phyloP scores from a whole-genome alignment of 2,797 vertebrate species.

The Babyrousa celebensis region DNA sequence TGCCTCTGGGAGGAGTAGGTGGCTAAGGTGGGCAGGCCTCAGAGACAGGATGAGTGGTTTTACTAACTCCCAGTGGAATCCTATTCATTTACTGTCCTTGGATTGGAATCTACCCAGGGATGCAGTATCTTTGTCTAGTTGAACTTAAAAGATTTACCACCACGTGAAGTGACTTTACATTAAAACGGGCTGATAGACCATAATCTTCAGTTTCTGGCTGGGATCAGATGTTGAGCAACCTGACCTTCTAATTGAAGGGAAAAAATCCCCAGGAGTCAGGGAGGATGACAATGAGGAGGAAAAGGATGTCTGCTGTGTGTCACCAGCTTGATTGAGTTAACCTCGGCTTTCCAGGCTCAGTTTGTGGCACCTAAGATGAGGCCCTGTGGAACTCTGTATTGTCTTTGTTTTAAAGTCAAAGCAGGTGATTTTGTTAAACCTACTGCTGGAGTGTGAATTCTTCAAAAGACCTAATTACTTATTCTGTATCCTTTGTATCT shows the following conservation, averaged over 20 bases:
- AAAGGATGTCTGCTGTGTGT: neutral
- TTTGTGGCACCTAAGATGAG: neutral
- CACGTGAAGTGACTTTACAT: neutral
- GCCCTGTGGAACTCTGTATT: neutral
- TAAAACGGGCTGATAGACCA: neutral
- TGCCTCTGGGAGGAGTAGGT: neutral
- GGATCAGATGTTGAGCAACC: neutral
- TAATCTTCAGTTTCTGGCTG: conserved; percentile 33
- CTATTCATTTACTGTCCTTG: neutral
- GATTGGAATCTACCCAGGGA: neutral
- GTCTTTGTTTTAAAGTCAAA: conserved; percentile 48
- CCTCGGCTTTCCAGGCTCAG: neutral
- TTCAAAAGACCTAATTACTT: neutral
- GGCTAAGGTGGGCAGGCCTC: neutral
- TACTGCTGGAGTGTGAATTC: conserved; percentile 19
- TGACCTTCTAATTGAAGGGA: neutral
- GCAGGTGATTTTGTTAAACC: neutral
- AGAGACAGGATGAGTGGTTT: neutral
- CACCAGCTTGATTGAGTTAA: neutral
- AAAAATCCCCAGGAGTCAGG: neutral
- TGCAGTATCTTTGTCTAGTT: neutral
- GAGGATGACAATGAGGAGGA: neutral
- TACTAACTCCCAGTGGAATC: neutral
- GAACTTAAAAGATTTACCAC: conserved; percentile 17
- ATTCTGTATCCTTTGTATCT: neutral